Percentiles rank a stretch among this genome's conserved stretches.
Conservation (phyloP, 35 echinoderm and acorn worm species). For the Lytechinus pictus region DNA sequence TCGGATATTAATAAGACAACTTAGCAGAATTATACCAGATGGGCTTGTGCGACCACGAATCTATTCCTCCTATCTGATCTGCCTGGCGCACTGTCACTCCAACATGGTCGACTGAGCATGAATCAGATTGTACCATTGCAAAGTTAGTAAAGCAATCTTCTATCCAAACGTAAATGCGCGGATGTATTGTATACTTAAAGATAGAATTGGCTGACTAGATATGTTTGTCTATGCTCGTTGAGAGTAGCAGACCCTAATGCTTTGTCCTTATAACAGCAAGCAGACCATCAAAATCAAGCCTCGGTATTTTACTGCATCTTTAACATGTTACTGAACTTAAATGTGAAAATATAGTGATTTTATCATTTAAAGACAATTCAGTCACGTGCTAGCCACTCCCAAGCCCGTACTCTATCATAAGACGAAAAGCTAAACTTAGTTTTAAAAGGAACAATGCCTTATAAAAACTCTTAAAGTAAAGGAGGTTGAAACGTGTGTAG, state of each 20-base stretch:
- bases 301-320: no score
- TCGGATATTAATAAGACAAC: neutral
- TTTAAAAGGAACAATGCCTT: neutral
- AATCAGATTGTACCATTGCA: neutral
- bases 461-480: neutral
- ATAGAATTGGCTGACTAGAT: neutral
- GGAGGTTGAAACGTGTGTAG: neutral
- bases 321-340: no score
- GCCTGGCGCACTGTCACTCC: neutral
- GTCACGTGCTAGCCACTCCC: neutral
- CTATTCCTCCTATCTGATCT: neutral
- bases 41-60: neutral
- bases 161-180: neutral
- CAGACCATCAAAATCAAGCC: no score
- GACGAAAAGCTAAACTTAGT: neutral
- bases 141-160: neutral
- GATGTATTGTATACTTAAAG: neutral
- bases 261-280: no score
- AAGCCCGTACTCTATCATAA: neutral
- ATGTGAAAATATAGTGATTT: no score
- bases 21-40: neutral
- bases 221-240: no score
- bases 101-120: neutral
- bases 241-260: no score
- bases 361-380: no score